These are phyloP conservation scores for Sciurus niger DNA, from an alignment of 2,113 vertebrate genomes.

Conservation along the genomic window DNA sequence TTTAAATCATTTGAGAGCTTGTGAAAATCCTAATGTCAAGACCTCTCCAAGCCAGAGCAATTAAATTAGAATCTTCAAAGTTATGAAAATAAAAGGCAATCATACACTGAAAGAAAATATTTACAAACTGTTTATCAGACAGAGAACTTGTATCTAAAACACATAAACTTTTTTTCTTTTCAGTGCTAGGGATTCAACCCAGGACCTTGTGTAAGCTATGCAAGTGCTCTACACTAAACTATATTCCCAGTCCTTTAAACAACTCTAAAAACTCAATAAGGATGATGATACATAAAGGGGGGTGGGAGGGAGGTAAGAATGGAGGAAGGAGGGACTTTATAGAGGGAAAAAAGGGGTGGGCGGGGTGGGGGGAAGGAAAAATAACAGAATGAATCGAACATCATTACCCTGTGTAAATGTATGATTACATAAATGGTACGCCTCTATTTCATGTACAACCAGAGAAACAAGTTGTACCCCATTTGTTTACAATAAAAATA, in stretches of 20 bases:
- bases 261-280: not conserved
- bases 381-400: too few relatives aligned
- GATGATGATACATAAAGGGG: too few relatives aligned
- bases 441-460: too few relatives aligned
- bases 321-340: too few relatives aligned
- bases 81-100: slow-evolving; percentile 57
- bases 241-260: not conserved
- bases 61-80: slow-evolving; percentile 45
- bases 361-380: too few relatives aligned
- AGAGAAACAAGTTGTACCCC: too few relatives aligned
- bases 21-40: slow-evolving; percentile 35
- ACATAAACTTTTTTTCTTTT: not conserved
- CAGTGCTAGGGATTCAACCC: not conserved
- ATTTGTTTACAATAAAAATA: too few relatives aligned
- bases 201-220: not conserved
- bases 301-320: too few relatives aligned
- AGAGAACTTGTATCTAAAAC: not conserved
- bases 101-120: slow-evolving; percentile 50
- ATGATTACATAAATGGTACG: too few relatives aligned
- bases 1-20: slow-evolving; percentile 17
- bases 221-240: not conserved
- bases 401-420: too few relatives aligned
- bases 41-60: not conserved
- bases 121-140: not conserved
- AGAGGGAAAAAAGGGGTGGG: too few relatives aligned